Evolutionary conservation across 2,797 vertebrate species (phyloP).

Genomic region (Pteronotus mesoamericanus): DNA sequence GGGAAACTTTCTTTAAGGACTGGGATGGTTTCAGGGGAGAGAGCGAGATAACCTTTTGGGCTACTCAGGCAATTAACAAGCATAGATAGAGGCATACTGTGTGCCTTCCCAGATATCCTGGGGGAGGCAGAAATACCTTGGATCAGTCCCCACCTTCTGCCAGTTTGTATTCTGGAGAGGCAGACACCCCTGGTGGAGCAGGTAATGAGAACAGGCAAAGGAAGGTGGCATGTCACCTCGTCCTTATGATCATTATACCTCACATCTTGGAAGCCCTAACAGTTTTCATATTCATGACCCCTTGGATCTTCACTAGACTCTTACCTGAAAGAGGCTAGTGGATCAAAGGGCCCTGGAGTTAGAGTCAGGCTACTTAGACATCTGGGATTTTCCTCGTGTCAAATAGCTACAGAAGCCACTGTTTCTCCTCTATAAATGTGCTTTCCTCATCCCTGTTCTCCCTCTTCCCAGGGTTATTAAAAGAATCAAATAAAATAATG

Average conservation of each 20-base stretch:
- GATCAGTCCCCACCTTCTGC: not conserved
- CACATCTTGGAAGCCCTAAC: not conserved
- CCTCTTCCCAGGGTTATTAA: not conserved
- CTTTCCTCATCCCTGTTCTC: not conserved
- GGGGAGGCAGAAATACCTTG: not conserved
- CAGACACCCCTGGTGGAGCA: not conserved
- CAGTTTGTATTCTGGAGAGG: not conserved
- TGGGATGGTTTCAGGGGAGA: not conserved
- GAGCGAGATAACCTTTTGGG: not conserved
- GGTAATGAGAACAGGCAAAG: not conserved
- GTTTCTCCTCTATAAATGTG: not conserved
- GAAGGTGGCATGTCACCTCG: not conserved
- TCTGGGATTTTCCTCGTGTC: not conserved
- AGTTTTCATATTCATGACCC: not conserved
- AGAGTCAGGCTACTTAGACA: not conserved
- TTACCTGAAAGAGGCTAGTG: not conserved
- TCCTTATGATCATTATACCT: not conserved
- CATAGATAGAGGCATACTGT: not conserved
- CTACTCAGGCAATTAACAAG: not conserved
- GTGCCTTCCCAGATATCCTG: not conserved
- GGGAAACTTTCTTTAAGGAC: not conserved
- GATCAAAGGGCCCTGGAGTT: not conserved
- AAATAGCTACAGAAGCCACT: not conserved
- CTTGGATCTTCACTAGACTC: not conserved
- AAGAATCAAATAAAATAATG: slow-evolving; percentile 14